Percentiles rank a stretch among this genome's conserved stretches.
Evolutionary conservation across 2,888 invertebrate genomes (phyloP).

Genomic region (Polylopha cassiicola): DNA sequence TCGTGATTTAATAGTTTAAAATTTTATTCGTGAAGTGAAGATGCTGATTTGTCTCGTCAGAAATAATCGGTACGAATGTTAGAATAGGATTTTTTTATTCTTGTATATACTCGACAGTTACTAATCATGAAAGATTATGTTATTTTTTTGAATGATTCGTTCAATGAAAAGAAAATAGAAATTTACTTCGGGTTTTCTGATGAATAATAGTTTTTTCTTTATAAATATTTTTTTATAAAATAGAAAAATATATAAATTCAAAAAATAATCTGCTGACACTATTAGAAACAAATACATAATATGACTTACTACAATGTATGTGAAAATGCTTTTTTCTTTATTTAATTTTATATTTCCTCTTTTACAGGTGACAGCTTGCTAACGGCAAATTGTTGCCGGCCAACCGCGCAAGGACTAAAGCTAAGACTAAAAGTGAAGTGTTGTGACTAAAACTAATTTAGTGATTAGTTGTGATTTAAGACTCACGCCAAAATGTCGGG

Average conservation of each 20-base stretch:
- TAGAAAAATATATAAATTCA: no score
- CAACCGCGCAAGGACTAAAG: conserved; percentile 25
- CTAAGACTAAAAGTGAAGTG: conserved; percentile 21
- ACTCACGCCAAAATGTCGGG: conserved; percentile 79
- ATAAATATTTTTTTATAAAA: no score
- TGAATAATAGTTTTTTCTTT: no score
- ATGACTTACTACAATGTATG: no score
- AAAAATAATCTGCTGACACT: no score
- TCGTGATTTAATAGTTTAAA: conserved; percentile 34
- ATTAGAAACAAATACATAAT: no score
- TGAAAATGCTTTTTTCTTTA: no score
- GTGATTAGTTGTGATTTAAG: conserved; percentile 7
- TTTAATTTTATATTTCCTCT: conserved; percentile 29
- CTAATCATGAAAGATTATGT: neutral
- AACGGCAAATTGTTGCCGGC: conserved; percentile 56
- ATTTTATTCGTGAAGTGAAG: conserved; percentile 28
- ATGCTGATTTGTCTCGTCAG: conserved; percentile 29
- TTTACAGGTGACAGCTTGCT: conserved; percentile 69
- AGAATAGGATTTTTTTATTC: neutral
- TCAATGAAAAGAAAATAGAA: neutral
- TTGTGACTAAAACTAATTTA: conserved; percentile 11
- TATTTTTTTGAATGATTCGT: neutral
- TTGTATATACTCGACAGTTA: no score
- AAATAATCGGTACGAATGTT: conserved; percentile 33
- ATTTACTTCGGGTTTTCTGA: no score